These are phyloP conservation scores for Sander lucioperca DNA, from an alignment of 2,113 vertebrate genomes.

Conservation along the genomic window DNA sequence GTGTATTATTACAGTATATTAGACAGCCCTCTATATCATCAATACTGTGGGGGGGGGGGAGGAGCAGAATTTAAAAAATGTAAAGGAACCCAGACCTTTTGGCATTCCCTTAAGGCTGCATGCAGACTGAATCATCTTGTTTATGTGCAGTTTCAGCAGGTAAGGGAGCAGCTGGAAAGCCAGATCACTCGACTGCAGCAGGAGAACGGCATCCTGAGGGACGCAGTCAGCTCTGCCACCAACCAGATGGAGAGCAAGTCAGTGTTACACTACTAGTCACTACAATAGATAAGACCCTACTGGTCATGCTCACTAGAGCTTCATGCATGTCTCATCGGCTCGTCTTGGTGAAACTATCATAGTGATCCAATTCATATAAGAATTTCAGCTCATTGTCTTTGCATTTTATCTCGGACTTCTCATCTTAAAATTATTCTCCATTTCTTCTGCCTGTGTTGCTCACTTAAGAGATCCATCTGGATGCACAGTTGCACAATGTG, in stretches of 20 bases:
- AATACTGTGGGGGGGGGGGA: not conserved
- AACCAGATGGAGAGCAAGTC: conserved; percentile 99
- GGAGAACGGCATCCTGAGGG: conserved; percentile 96
- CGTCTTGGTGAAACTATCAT: not conserved
- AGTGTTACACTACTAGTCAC: conserved; percentile 64
- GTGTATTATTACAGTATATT: not conserved
- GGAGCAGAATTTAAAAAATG: not conserved
- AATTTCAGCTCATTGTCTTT: conserved; percentile 19
- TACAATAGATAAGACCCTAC: not conserved
- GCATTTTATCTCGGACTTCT: not conserved
- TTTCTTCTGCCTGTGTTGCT: not conserved
- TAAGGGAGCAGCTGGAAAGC: conserved; percentile 94
- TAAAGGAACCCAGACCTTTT: not conserved
- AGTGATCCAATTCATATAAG: not conserved
- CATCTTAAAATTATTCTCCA: not conserved
- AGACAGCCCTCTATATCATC: not conserved
- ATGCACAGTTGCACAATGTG: not conserved
- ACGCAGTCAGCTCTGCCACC: conserved; percentile 97
- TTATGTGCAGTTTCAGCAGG: conserved; percentile 89
- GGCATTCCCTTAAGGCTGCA: not conserved
- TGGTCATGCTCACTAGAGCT: not conserved
- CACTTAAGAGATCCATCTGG: not conserved
- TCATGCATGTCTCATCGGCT: conserved; percentile 5
- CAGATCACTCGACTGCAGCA: conserved; percentile 95
- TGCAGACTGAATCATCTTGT: not conserved